These are phyloP conservation scores for Oryctes rhinoceros DNA, from an alignment of 1,140 invertebrate species.

Conservation along the genomic window DNA sequence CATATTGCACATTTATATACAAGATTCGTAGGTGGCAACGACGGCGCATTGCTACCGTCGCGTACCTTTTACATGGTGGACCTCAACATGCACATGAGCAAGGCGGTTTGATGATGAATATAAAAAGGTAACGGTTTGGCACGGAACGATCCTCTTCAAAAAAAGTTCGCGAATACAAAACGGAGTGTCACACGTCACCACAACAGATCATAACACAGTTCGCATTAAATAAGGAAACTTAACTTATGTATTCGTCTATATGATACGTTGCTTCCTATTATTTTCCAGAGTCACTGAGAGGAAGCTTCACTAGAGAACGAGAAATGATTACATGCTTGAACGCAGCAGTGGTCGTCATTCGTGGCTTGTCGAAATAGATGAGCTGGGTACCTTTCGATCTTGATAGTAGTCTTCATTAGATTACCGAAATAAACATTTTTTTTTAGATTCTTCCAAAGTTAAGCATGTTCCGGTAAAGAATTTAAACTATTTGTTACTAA, in stretches of 20 bases:
- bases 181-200: slow-evolving; percentile 16
- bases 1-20: slow-evolving; percentile 14
- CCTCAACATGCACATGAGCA: not conserved
- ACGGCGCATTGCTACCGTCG: not conserved
- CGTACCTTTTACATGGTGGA: not conserved
- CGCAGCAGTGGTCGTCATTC: slow-evolving; percentile 28
- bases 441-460: not conserved
- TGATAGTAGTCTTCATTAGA: not conserved
- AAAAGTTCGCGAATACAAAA: slow-evolving; percentile 16
- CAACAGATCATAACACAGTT: slow-evolving; percentile 34
- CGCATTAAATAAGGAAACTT: no score
- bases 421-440: no score
- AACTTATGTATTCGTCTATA: no score
- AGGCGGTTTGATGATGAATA: not conserved
- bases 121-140: slow-evolving; percentile 12
- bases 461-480: not conserved
- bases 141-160: slow-evolving; percentile 18
- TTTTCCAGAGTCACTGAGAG: not conserved
- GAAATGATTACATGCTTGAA: slow-evolving; percentile 10
- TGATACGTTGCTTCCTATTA: no score
- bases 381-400: not conserved
- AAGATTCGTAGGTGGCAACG: not conserved
- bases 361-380: slow-evolving; percentile 1
- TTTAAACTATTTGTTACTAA: not conserved
- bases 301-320: slow-evolving; percentile 18